A percentile compares a stretch with the other conserved stretches of the same genome.
Evolutionary conservation across 2,113 vertebrate species (phyloP).

Genomic region (Narcine bancroftii): DNA sequence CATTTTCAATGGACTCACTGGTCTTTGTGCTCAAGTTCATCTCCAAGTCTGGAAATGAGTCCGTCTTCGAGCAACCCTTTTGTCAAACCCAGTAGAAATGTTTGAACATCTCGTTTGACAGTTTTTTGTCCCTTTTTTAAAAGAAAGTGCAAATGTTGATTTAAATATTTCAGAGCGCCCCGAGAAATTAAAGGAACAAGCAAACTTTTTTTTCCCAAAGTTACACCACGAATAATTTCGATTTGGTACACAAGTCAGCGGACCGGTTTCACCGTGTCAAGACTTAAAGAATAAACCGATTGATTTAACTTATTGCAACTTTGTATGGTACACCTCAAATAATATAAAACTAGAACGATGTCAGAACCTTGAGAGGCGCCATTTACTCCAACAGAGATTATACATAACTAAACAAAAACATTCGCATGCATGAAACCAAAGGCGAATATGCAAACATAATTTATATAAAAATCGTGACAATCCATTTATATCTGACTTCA

Average conservation of each 20-base stretch:
- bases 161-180: not conserved
- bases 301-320: not conserved
- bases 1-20: conserved; percentile 60
- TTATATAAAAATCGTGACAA: not conserved
- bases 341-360: not conserved
- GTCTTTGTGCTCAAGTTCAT: conserved; percentile 76
- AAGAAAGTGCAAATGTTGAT: not conserved
- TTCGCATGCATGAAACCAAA: not conserved
- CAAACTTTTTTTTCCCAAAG: not conserved
- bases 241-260: conserved; percentile 10
- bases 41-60: conserved; percentile 69
- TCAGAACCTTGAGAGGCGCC: not conserved
- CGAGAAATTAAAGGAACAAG: not conserved
- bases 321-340: not conserved
- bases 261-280: not conserved
- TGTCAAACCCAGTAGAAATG: conserved; percentile 44
- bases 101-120: conserved; percentile 45
- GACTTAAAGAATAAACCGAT: not conserved
- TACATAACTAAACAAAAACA: no score
- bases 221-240: not conserved
- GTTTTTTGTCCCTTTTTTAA: conserved; percentile 37
- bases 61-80: conserved; percentile 43
- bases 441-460: not conserved
- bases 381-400: not conserved
- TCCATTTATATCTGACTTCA: not conserved